Percentiles rank a stretch among this genome's conserved stretches.
Evolutionary conservation across 2,797 vertebrate genomes (phyloP).

Genomic region (Agapornis canus): DNA sequence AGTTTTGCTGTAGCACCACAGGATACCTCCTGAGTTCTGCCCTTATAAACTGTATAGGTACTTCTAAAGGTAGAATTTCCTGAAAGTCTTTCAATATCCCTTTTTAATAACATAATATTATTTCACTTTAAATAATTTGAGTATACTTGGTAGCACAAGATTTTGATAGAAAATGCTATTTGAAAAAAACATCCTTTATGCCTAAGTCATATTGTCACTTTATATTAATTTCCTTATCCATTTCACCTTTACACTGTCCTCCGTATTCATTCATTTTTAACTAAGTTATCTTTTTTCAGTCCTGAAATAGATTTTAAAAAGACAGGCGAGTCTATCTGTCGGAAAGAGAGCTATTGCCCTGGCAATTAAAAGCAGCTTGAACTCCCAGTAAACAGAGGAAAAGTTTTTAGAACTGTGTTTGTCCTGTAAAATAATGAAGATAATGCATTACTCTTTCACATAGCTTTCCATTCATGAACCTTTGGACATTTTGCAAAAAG

Average conservation of each 20-base stretch:
- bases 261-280: conserved; percentile 64
- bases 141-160: conserved; percentile 20
- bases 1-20: not conserved
- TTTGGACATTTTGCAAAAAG: not conserved
- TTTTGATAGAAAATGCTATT: conserved; percentile 62
- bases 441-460: not conserved
- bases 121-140: conserved; percentile 39
- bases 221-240: conserved; percentile 61
- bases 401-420: not conserved
- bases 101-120: conserved; percentile 22
- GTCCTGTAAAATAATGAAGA: not conserved
- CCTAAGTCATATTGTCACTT: conserved; percentile 65
- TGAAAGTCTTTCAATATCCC: not conserved
- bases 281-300: conserved; percentile 43
- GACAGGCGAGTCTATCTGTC: not conserved
- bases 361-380: conserved; percentile 38
- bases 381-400: not conserved
- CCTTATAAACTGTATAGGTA: not conserved
- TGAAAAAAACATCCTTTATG: conserved; percentile 58
- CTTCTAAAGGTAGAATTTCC: conserved; percentile 6
- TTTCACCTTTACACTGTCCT: conserved; percentile 62
- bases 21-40: not conserved
- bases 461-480: not conserved
- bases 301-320: conserved; percentile 55
- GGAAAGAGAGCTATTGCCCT: not conserved